phyloP scores from a whole-genome alignment of 1,140 invertebrate genomes.

The Drosophila pandora region DNA sequence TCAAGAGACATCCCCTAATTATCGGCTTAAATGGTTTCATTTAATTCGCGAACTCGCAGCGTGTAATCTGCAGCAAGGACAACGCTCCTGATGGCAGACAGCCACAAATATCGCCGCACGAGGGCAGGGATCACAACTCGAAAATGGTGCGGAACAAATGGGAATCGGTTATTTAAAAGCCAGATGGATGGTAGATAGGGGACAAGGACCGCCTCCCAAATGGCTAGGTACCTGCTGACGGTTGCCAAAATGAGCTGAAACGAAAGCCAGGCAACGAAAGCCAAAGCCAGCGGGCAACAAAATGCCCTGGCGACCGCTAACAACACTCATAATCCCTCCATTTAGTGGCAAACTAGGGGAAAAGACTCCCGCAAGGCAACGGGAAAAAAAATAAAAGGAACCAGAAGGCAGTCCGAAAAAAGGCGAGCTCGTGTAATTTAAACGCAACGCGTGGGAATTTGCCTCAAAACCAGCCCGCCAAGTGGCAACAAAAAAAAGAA shows the following conservation, averaged over 20 bases:
- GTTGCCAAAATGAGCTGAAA: slow-evolving; percentile 60
- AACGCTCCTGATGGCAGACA: slow-evolving; percentile 18
- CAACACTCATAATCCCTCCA: slow-evolving; percentile 79
- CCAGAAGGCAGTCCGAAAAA: slow-evolving; percentile 29
- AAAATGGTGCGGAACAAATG: slow-evolving; percentile 48
- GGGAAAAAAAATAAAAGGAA: slow-evolving; percentile 2
- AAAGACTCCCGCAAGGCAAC: slow-evolving; percentile 29
- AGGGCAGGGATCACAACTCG: slow-evolving; percentile 29
- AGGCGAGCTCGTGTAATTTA: slow-evolving; percentile 65
- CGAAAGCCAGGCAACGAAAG: slow-evolving; percentile 23
- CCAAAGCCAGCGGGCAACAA: slow-evolving; percentile 32
- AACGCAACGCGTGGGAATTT: slow-evolving; percentile 67
- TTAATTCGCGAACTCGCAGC: slow-evolving; percentile 27
- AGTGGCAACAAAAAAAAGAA: slow-evolving; percentile 33
- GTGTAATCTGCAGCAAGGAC: slow-evolving; percentile 41
- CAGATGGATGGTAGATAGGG: slow-evolving; percentile 28
- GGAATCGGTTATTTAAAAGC: slow-evolving; percentile 56
- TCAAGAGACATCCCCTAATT: slow-evolving; percentile 18
- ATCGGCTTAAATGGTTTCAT: slow-evolving; percentile 25
- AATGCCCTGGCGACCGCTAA: slow-evolving; percentile 64
- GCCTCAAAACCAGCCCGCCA: slow-evolving; percentile 25
- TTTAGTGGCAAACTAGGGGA: slow-evolving; percentile 64
- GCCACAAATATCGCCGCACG: slow-evolving; percentile 9
- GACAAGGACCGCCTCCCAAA: slow-evolving; percentile 2
- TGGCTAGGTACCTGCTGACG: not conserved